Evolutionary conservation across 2,888 invertebrate genomes (phyloP).

Genomic region (Aromia moschata): DNA sequence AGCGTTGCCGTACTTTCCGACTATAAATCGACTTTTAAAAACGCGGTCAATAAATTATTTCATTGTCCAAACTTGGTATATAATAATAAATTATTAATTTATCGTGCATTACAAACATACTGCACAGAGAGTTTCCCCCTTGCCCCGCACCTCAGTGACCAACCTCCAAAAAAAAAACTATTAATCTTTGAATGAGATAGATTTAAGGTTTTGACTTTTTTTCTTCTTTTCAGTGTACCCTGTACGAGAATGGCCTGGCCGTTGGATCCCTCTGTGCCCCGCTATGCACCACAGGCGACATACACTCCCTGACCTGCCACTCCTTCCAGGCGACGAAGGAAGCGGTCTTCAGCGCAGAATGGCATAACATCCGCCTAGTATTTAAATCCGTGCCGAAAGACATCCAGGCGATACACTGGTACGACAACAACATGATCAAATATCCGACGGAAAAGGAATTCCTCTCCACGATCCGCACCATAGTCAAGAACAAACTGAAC

Average conservation of each 20-base stretch:
- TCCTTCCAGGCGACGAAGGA: slow-evolving; percentile 71
- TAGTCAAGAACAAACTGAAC: slow-evolving; percentile 67
- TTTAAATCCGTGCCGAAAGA: slow-evolving; percentile 66
- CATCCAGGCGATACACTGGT: slow-evolving; percentile 62
- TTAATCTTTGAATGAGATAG: not conserved
- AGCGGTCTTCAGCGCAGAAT: slow-evolving; percentile 69
- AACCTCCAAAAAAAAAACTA: too few relatives aligned
- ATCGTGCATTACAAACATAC: too few relatives aligned
- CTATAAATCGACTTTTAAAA: too few relatives aligned
- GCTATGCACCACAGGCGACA: slow-evolving; percentile 67
- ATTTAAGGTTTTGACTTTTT: slow-evolving; percentile 30
- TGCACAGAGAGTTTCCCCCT: too few relatives aligned
- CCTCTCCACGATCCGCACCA: slow-evolving; percentile 64
- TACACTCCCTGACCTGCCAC: slow-evolving; percentile 69
- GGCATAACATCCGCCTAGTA: slow-evolving; percentile 68
- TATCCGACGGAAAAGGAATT: slow-evolving; percentile 68
- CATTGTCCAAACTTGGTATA: too few relatives aligned
- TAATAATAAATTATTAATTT: too few relatives aligned
- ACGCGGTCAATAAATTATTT: too few relatives aligned
- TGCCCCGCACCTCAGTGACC: too few relatives aligned
- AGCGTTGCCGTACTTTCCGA: too few relatives aligned
- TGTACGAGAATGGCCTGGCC: slow-evolving; percentile 66
- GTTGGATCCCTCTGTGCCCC: slow-evolving; percentile 72
- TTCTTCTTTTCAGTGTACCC: slow-evolving; percentile 64
- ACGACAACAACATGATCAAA: slow-evolving; percentile 62